Evolutionary conservation across 2,888 invertebrate species (phyloP).

Genomic region (Oxycera nigricornis): DNA sequence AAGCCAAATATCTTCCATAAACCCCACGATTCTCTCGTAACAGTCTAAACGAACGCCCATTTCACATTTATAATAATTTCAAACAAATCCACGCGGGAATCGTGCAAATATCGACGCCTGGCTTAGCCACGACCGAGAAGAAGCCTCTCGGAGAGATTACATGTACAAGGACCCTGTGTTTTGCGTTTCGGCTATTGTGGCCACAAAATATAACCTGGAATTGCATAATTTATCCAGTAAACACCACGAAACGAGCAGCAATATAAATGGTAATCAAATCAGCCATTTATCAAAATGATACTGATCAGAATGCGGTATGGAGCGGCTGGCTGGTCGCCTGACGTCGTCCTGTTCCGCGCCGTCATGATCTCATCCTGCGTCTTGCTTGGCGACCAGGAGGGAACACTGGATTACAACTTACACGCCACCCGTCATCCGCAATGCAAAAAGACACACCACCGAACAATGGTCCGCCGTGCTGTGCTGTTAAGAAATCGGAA

Average conservation of each 20-base stretch:
- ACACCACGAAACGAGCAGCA: conserved; percentile 43
- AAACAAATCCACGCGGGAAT: conserved; percentile 22
- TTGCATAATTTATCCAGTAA: conserved; percentile 47
- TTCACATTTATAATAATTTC: conserved; percentile 46
- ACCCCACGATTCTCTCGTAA: neutral
- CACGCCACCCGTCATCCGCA: neutral
- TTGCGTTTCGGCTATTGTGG: conserved; percentile 27
- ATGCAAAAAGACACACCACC: neutral
- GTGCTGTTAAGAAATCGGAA: neutral
- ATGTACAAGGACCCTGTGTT: neutral
- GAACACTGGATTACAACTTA: conserved; percentile 34
- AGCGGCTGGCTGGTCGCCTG: neutral
- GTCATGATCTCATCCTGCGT: neutral
- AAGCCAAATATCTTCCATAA: conserved; percentile 6
- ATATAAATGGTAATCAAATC: conserved; percentile 47
- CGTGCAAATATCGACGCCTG: conserved; percentile 3
- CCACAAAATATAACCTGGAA: conserved; percentile 41
- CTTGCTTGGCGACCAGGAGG: neutral
- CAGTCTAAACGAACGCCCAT: conserved; percentile 39
- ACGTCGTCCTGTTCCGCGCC: neutral
- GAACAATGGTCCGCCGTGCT: conserved; percentile 13
- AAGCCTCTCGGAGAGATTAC: neutral
- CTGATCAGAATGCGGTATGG: conserved; percentile 43
- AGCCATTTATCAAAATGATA: conserved; percentile 47
- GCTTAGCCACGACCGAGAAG: too few relatives aligned